phyloP scores from a whole-genome alignment of 2,113 vertebrate species.

The Epinephelus fuscoguttatus region DNA sequence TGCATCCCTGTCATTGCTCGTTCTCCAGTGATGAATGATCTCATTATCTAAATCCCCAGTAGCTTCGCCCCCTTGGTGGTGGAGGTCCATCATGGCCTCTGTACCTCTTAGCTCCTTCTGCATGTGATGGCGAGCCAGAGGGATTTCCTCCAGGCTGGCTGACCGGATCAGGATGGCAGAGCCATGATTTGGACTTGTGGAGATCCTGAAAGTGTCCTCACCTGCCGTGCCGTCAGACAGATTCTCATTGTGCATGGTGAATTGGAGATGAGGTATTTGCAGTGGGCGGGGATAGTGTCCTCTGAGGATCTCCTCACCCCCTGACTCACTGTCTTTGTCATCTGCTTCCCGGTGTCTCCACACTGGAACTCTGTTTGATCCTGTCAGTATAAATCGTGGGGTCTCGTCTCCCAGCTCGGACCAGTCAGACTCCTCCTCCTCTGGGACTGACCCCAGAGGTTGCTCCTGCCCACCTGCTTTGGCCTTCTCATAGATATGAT shows the following conservation, averaged over 20 bases:
- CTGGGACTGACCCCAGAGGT: slow-evolving; percentile 77
- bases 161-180: slow-evolving; percentile 81
- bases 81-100: slow-evolving; percentile 80
- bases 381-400: slow-evolving; percentile 60
- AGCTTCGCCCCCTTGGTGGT: slow-evolving; percentile 52
- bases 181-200: slow-evolving; percentile 50
- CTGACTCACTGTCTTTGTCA: slow-evolving; percentile 77
- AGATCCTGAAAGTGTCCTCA: slow-evolving; percentile 61
- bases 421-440: slow-evolving; percentile 86
- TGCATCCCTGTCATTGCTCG: slow-evolving; percentile 17
- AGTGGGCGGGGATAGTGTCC: slow-evolving; percentile 39
- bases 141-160: slow-evolving; percentile 82
- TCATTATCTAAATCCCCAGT: slow-evolving; percentile 72
- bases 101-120: slow-evolving; percentile 74
- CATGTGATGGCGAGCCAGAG: slow-evolving; percentile 60
- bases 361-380: slow-evolving; percentile 51
- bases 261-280: slow-evolving; percentile 80
- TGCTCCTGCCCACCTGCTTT: slow-evolving; percentile 72
- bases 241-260: slow-evolving; percentile 76
- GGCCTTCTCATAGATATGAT: slow-evolving; percentile 63
- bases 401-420: slow-evolving; percentile 81
- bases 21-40: slow-evolving; percentile 79
- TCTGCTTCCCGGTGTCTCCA: slow-evolving; percentile 74
- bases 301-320: slow-evolving; percentile 62
- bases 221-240: slow-evolving; percentile 38